Conservation (phyloP, 1,140 invertebrate genomes). For the Pseudobourletiella spinata region DNA sequence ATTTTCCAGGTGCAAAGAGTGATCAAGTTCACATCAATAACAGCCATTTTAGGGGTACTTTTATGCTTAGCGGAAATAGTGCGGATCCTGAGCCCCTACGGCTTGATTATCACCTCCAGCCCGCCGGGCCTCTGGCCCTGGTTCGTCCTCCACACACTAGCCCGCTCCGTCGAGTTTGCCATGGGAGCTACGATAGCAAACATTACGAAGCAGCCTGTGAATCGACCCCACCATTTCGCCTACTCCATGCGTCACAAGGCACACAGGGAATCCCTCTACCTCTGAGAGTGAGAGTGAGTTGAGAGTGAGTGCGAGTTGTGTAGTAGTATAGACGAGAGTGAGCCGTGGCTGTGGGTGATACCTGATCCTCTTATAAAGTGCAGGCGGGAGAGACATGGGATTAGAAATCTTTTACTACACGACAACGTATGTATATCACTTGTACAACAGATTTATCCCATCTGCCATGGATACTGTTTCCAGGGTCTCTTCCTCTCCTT, state of each 20-base stretch:
- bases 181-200: conserved; percentile 51
- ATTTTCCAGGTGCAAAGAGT: conserved; percentile 31
- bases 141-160: conserved; percentile 50
- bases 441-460: no score
- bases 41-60: conserved; percentile 46
- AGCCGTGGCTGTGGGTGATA: no score
- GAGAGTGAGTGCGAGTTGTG: no score
- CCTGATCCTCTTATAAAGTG: no score
- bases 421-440: no score
- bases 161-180: conserved; percentile 45
- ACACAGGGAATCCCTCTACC: conserved; percentile 42
- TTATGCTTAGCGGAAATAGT: conserved; percentile 46
- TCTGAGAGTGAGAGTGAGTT: conserved; percentile 56
- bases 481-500: no score
- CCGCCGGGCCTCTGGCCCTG: conserved; percentile 43
- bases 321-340: no score
- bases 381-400: no score
- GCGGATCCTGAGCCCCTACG: conserved; percentile 48
- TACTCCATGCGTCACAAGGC: conserved; percentile 46
- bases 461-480: no score
- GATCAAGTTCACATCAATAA: conserved; percentile 35
- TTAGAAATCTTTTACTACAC: no score
- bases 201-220: conserved; percentile 52
- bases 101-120: conserved; percentile 27
- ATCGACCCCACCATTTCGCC: conserved; percentile 46